These are phyloP conservation scores for Apis mellifera DNA, from an alignment of 1,140 invertebrate genomes.

Conservation along the genomic window Amel_HAv3.1 CM009938.2:9976001-9976500, in stretches of 20 bases:
- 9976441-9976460: no score
- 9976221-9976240: not conserved
- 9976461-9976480: no score
- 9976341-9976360: no score
- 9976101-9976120: conserved; percentile 56
- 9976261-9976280: conserved; percentile 15
- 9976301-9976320: not conserved
- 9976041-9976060: conserved; percentile 41
- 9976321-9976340: no score
- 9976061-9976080: conserved; percentile 49
- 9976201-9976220: conserved; percentile 50
- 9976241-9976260: not conserved
- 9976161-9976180: conserved; percentile 66
- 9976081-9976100: conserved; percentile 64
- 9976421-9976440: no score
- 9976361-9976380: no score
- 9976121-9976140: conserved; percentile 66
- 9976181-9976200: conserved; percentile 69
- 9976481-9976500: no score
- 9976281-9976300: conserved; percentile 1
- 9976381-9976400: no score
- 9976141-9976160: conserved; percentile 63
- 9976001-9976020: not conserved
- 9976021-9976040: not conserved
- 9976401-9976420: no score